Evolutionary conservation across 1,140 invertebrate species (phyloP), one percentile per base, ranked within the genome.

Genomic region (Ganaspis sp.): DNA sequence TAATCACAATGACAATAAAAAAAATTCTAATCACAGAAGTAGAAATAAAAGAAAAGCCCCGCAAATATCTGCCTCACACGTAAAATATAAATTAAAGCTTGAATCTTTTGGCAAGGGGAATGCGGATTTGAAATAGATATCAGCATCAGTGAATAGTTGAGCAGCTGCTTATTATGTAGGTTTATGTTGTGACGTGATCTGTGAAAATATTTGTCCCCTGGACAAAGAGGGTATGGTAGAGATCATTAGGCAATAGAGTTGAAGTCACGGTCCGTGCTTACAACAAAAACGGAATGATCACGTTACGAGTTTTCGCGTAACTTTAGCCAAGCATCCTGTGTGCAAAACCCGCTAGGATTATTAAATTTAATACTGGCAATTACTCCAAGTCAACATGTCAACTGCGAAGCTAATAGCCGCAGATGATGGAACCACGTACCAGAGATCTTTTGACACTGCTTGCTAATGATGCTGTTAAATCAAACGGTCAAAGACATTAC

Each of bases 311-410:
- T 26, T 53, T 34, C 29, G 29, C 29, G 29, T 34, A 34, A 34
- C 29, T 34, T 34, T 34, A 34, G 6, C 29, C 29, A 34, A 34
- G 29, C 29, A 34, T 34, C 29, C 29, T 34, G 29, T 15, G 17
- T 23, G 19, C 26, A 45, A 75, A 12, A 40, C 45, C 26, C 42
- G 72, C 40, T 58, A 45, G 71, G 76, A 84, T 84, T 85, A 85
- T 85, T 84, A 85, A 85, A 85, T 85, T 82, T 84, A 84, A 85
- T 83, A 82, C 69, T 74, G 77, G 71, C 84, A 84, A 85, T 85
- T 85, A 84, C 79, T 84, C 78, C 58, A 74, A 76, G 80, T 76
- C 74, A 76, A 34, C 71, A 64, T 54, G 54, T 78, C 74, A 69
- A 70, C 70, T 70, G 53, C 69, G 58, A 81, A 9, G 45, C 78